Conservation (phyloP, 2,888 invertebrate species). For the Ennomos erosarius region DNA sequence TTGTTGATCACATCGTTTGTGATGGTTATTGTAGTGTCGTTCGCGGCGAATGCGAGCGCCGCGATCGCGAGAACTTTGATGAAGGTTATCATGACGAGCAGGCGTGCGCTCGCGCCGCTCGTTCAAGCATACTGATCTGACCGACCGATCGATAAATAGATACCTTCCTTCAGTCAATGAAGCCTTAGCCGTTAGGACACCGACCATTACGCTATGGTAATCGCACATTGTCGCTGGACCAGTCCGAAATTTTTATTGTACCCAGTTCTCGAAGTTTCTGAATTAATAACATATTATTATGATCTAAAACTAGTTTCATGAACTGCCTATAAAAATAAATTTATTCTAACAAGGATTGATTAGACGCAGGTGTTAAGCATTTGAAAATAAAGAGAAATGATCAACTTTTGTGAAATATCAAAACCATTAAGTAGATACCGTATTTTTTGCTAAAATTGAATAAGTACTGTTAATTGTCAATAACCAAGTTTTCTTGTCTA, state of each 20-base stretch:
- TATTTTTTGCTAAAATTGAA: no score
- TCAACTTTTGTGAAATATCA: no score
- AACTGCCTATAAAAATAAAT: not conserved
- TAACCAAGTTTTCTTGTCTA: no score
- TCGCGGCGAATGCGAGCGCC: constrained; percentile 53
- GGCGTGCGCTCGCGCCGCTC: constrained; percentile 74
- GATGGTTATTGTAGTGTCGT: constrained; percentile 39
- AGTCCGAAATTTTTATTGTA: constrained; percentile 26
- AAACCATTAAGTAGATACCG: no score
- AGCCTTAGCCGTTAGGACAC: constrained; percentile 48
- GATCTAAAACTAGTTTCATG: constrained; percentile 6
- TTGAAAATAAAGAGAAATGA: no score
- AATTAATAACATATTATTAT: constrained; percentile 11
- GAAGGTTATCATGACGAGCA: constrained; percentile 59
- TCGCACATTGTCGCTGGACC: constrained; percentile 49
- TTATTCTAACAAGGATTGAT: not conserved
- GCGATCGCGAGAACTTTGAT: constrained; percentile 62
- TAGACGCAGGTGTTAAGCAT: no score
- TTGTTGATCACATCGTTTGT: constrained; percentile 49
- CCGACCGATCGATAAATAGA: not conserved
- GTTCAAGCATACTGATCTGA: constrained; percentile 58
- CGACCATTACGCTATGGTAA: constrained; percentile 60
- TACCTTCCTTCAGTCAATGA: constrained; percentile 32
- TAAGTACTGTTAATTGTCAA: no score
- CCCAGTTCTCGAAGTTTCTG: constrained; percentile 20